Base-by-base conservation (phyloP, 2,797 vertebrate genomes). In the Neostethus bicornis region DNA sequence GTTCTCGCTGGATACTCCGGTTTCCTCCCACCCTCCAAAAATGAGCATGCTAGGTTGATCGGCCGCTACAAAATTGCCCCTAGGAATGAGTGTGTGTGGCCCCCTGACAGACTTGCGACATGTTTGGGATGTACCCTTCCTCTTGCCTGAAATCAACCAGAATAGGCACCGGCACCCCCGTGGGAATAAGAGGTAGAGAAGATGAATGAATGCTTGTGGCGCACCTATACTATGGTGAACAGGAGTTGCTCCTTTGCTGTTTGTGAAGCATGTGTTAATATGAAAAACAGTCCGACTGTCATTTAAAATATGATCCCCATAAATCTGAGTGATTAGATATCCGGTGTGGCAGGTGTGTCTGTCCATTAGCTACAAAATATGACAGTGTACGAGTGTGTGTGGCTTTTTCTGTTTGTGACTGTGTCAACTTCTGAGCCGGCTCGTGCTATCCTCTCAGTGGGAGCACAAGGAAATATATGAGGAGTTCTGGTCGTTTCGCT, bases 291-390 rank as follows among this genome's bases (percentile, higher is more conserved):
- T 66, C 45, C 61, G 52, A 72, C 23, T 54, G 47, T 43, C 61
- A 54, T 59, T 66, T 44, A 73, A 58, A 43, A 68, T 37, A 38
- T 25, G 51, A 50, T 39, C 21, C 3, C 13, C 20, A 65, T 51
- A 73, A 81, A 80, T 73, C 71, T 49, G 48, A 66, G 58, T 49
- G 70, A 75, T 77, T 68, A 68, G 50, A 68, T 53, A 32, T 45
- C 57, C 17, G 46, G 5, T 17, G 54, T 71, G 66, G 84, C 71
- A 59, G 74, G 53, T 47, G 56, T 83, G 82, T 83, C 79, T 80
- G 84, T 76, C 80, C 3, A 24, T 61, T 70, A 48, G 32, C 46
- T 54, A 25, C 20, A 45, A 76, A 76, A 80, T 66, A 73, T 14
- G 23, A 23, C 25, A 8, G 17, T 32, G 49, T 46, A 28, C 32